A percentile compares a stretch with the other conserved stretches of the same genome.
These are phyloP conservation scores for Neotragus moschatus DNA, from an alignment of 2,113 vertebrate genomes.

Conservation along the genomic window DNA sequence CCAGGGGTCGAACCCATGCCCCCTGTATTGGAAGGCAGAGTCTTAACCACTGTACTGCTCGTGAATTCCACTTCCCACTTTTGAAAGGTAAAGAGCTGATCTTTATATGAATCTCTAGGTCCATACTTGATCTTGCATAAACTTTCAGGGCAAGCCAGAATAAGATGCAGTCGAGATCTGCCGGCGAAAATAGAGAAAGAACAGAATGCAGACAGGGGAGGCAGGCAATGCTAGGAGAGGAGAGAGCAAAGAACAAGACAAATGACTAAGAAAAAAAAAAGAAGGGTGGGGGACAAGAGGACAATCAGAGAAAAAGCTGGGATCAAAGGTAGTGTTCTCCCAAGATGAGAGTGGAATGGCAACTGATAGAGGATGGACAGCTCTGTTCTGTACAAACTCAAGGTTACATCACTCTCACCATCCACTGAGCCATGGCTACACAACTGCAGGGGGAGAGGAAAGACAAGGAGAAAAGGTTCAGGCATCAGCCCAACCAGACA, in stretches of 20 bases:
- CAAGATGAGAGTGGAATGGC: background rate
- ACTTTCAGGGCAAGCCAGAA: background rate
- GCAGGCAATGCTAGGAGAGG: background rate
- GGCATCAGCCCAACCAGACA: background rate
- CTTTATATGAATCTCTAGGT: background rate
- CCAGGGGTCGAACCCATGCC: background rate
- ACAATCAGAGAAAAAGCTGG: background rate
- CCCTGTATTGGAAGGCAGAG: background rate
- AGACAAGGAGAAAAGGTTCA: background rate
- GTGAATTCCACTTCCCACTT: background rate
- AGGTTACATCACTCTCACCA: background rate
- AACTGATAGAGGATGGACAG: background rate
- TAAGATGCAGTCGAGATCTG: background rate
- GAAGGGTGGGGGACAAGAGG: background rate
- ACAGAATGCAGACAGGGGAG: background rate
- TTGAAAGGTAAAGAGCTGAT: background rate
- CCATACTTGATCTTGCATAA: background rate
- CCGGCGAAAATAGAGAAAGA: background rate
- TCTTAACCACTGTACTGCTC: background rate
- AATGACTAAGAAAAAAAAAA: background rate
- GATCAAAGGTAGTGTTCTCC: no score
- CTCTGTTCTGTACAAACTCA: background rate
- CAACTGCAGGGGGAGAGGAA: rapidly evolving
- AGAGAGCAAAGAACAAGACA: background rate
- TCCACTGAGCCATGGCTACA: background rate